Base-by-base conservation (phyloP, 2,888 invertebrate genomes). In the Oasisia sp. region DNA sequence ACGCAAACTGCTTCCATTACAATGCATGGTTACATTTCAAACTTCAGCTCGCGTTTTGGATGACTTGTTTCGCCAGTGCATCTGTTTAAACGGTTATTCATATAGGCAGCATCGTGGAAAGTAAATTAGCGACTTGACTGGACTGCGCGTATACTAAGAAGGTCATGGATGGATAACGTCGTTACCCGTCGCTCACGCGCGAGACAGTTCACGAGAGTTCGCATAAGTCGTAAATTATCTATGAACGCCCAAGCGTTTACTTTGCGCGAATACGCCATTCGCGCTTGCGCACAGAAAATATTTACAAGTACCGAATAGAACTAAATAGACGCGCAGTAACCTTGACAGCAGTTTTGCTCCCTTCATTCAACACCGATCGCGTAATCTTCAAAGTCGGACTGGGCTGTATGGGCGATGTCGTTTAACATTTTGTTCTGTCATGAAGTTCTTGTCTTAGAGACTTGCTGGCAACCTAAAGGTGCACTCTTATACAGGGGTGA, bases 131-230 rank as follows among this genome's bases (percentile, higher is more conserved):
- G 27, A 19, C 74, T 27, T 74, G 74, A 27, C 74, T 19, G 74
- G n/a, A 27, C 74, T 74, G n/a, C 74, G 27, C 27, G 74, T 27
- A 74, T 1, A 74, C 27, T 12, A 74, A 74, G 7, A 74, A 14
- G 74, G n/a, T n/a, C 74, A 74, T 74, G 74, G 27, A 74, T 74
- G 74, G 74, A 27, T 74, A n/a, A 74, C 74, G 27, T 74, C 27
- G 74, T 74, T 74, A 74, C 74, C 27, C 74, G 74, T 74, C 27
- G 19, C 74, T 74, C 74, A n/a, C 27, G 74, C 74, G 74, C 74
- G 74, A 74, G 74, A 74, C 74, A 74, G 74, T 74, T 74, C 74
- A 74, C 74, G 74, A 74, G n/a, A 74, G 27, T 74, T 74, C 74
- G 74, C 27, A 74, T 74, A 38, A 38, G 74, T 74, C 74, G 74